These are phyloP conservation scores for Caenorhabditis auriculariae DNA, from an alignment of 2,888 invertebrate species.

Conservation along the genomic window DNA sequence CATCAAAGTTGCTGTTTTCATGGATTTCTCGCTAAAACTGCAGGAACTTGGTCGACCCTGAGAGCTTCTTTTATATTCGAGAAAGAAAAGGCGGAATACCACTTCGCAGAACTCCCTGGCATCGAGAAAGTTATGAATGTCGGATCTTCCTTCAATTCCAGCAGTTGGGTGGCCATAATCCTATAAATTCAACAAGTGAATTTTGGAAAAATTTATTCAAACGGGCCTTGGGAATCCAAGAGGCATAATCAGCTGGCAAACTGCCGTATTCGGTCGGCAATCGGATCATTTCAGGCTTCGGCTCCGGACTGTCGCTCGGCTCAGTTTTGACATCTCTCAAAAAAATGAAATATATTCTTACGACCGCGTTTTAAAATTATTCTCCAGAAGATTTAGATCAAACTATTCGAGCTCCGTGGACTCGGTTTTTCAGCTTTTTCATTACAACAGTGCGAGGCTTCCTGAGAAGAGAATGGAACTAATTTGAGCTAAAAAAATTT, in stretches of 20 bases:
- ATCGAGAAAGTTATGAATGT: conserved; percentile 43
- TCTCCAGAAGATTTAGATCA: too few relatives aligned
- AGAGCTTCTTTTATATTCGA: background rate
- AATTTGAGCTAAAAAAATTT: too few relatives aligned
- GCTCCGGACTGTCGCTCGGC: conserved; percentile 14
- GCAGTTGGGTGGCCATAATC: conserved; percentile 43
- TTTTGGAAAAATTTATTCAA: background rate
- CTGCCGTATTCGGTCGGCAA: conserved; percentile 45
- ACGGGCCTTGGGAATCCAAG: conserved; percentile 31
- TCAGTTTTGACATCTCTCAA: conserved; percentile 34
- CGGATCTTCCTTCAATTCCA: conserved; percentile 41
- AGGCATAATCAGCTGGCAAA: conserved; percentile 41
- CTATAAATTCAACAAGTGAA: background rate
- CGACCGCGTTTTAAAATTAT: too few relatives aligned
- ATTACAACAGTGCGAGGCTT: too few relatives aligned
- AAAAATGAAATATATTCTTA: too few relatives aligned
- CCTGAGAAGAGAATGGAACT: too few relatives aligned
- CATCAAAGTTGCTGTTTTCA: conserved; percentile 15
- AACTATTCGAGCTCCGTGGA: too few relatives aligned
- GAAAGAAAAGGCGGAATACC: background rate
- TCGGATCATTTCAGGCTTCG: conserved; percentile 36
- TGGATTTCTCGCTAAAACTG: conserved; percentile 14
- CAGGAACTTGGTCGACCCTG: conserved; percentile 22
- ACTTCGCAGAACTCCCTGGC: conserved; percentile 23
- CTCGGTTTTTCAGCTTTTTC: too few relatives aligned